Base-by-base conservation (phyloP, 2,797 vertebrate species). In the Sebastes variabilis region DNA sequence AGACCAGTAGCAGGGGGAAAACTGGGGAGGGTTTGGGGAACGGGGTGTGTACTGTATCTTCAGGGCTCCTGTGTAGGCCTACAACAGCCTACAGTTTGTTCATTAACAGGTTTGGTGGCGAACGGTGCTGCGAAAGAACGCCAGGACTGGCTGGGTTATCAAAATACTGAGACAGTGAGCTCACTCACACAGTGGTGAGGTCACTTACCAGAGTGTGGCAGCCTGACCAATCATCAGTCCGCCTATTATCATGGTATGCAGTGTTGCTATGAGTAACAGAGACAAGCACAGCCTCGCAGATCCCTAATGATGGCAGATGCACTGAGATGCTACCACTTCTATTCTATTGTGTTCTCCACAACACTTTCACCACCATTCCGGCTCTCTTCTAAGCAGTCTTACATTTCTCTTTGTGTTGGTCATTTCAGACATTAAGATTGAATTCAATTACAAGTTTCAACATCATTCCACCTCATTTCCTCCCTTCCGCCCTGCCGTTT, bases 251-350 rank as follows among this genome's bases (percentile, higher is more conserved):
- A 82, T 90, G 91, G 94, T 90, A 92, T 94, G 92, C 88, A 90
- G 90, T 90, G 94, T 95, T 95, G 94, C 94, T 88, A 94, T 95
- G 94, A 94, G 94, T 94, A 94, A 94, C 93, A 72, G 91, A 90
- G 90, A 86, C 90, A 86, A 90, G 90, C 85, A 66, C 86, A 66
- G 86, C 89, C 83, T 89, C 56, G 38, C 66, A 1, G 85, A 89
- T 87, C 85, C 80, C 80, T 90, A 90, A 93, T 81, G 88, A 91
- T 82, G 90, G 80, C 88, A 86, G 73, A 85, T 83, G 82, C 78
- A 71, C 79, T 66, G 80, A 83, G 88, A 92, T 88, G 83, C 84
- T 80, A 61, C 79, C 46, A 77, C 87, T 82, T 77, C 74, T 36
- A 8, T 68, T 86, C 65, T 18, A n/a, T 72, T 75, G 14, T 68